phyloP scores from a whole-genome alignment of 2,797 vertebrate genomes.

The Streptopelia turtur region DNA sequence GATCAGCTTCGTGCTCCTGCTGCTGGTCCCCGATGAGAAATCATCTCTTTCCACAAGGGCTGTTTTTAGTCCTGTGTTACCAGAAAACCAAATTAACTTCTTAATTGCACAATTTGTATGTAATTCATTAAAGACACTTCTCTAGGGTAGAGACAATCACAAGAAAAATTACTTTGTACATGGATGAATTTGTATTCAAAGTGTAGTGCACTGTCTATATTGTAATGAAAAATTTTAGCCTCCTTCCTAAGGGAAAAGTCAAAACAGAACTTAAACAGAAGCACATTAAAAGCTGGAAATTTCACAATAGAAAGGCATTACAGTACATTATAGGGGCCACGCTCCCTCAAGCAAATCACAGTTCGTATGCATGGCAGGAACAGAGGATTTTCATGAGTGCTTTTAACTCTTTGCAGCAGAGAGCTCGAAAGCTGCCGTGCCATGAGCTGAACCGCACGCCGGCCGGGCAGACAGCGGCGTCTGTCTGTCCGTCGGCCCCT shows the following conservation, averaged over 20 bases:
- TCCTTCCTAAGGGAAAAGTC: conserved; percentile 78
- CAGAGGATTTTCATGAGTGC: not conserved
- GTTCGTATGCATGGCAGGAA: conserved; percentile 12
- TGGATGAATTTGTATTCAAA: conserved; percentile 83
- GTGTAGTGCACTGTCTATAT: conserved; percentile 74
- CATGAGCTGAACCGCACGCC: rapidly evolving
- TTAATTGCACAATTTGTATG: conserved; percentile 85
- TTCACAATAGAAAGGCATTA: conserved; percentile 73
- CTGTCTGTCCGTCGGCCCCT: not conserved
- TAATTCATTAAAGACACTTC: conserved; percentile 85
- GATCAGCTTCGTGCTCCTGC: conserved; percentile 94
- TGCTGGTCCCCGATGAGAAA: conserved; percentile 97
- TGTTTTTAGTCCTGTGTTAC: conserved; percentile 91
- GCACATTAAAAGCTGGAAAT: conserved; percentile 74
- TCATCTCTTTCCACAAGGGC: conserved; percentile 91
- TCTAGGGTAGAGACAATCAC: conserved; percentile 82
- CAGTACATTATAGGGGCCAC: not conserved
- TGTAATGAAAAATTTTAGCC: conserved; percentile 81
- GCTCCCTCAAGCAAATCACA: conserved; percentile 39
- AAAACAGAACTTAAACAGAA: conserved; percentile 71
- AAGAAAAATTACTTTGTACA: conserved; percentile 82
- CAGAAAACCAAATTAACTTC: conserved; percentile 87
- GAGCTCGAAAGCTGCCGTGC: not conserved
- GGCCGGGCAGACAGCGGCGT: not conserved
- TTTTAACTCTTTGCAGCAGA: conserved; percentile 42